phyloP scores from a whole-genome alignment of 2,888 invertebrate species.

The Anodontia alba region DNA sequence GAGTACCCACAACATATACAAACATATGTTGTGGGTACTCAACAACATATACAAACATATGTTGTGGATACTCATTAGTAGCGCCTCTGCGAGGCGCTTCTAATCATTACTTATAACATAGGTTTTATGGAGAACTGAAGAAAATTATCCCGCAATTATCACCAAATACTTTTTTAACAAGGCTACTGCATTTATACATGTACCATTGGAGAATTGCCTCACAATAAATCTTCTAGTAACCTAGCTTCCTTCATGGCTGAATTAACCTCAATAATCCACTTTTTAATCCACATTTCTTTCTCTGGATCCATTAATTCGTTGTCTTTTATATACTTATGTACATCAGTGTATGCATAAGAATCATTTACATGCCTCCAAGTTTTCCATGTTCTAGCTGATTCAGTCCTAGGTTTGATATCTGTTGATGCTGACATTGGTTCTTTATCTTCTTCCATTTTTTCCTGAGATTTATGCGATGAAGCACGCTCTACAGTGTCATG shows the following conservation, averaged over 20 bases:
- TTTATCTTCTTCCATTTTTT: conserved; percentile 59
- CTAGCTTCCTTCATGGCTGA: conserved; percentile 58
- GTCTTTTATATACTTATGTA: conserved; percentile 81
- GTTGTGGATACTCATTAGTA: too few relatives aligned
- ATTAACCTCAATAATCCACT: conserved; percentile 78
- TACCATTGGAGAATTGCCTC: too few relatives aligned
- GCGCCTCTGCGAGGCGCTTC: too few relatives aligned
- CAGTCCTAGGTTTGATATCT: conserved; percentile 54
- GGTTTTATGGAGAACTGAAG: too few relatives aligned
- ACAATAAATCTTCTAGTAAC: conserved; percentile 54
- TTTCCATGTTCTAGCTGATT: conserved; percentile 74
- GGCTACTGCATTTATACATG: too few relatives aligned
- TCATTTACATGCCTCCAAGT: conserved; percentile 81
- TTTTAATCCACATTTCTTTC: conserved; percentile 76
- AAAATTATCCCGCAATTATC: too few relatives aligned
- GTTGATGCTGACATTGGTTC: conserved; percentile 41
- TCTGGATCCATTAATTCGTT: conserved; percentile 81
- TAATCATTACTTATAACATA: too few relatives aligned
- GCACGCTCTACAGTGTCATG: conserved; percentile 48
- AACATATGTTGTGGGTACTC: too few relatives aligned
- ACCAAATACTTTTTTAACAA: too few relatives aligned
- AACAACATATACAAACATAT: too few relatives aligned
- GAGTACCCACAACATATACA: too few relatives aligned
- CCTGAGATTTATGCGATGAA: conserved; percentile 59
- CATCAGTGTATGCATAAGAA: conserved; percentile 82